Evolutionary conservation across 92 coral and sea anemone genomes (phyloP).

Genomic region (Pocillopora grandis): DNA sequence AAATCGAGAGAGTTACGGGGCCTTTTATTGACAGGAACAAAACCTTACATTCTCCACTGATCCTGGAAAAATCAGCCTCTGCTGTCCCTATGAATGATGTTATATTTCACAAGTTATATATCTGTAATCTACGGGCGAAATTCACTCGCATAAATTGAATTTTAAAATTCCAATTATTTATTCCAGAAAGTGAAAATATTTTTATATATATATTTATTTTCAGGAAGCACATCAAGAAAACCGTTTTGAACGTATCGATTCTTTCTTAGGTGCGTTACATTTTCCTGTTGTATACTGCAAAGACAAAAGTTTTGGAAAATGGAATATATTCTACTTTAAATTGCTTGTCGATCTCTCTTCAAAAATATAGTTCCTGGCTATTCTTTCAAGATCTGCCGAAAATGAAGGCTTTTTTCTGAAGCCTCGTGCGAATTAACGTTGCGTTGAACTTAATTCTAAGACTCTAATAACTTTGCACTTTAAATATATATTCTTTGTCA

Average conservation of each 20-base stretch:
- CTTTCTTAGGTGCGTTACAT: background rate
- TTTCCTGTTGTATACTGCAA: background rate
- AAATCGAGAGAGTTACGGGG: background rate
- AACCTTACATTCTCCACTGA: background rate
- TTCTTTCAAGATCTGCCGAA: no score
- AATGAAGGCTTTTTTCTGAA: no score
- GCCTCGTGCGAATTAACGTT: no score
- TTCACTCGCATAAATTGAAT: background rate
- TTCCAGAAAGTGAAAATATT: background rate
- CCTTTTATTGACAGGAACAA: background rate
- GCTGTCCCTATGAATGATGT: background rate
- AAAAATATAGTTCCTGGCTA: no score
- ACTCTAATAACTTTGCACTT: background rate
- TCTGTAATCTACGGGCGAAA: background rate
- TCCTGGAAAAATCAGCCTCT: background rate
- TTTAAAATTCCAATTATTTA: background rate
- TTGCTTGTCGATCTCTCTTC: no score
- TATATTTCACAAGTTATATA: background rate
- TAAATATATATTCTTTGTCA: background rate
- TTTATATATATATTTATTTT: background rate
- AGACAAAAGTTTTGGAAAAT: background rate
- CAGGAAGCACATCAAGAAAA: background rate
- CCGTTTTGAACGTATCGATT: background rate
- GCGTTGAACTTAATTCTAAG: no score
- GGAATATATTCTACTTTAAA: background rate